phyloP scores from a whole-genome alignment of 2,888 invertebrate genomes.

The Himalopsyche anomala region DNA sequence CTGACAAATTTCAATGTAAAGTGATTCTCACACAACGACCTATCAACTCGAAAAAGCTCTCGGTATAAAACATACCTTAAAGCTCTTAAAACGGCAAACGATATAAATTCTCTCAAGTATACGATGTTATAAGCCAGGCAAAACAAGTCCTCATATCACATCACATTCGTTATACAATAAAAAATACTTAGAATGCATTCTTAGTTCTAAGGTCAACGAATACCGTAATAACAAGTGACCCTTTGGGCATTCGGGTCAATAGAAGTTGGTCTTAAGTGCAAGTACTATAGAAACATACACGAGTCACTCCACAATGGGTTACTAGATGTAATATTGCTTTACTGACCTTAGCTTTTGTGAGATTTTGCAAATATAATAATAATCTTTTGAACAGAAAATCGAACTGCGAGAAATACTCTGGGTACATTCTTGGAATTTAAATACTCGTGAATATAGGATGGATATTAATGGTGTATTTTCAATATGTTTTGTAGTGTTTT shows the following conservation, averaged over 20 bases:
- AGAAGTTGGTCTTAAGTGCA: background rate
- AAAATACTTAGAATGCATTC: conserved; percentile 20
- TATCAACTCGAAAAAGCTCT: too few species aligned
- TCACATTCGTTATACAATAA: conserved; percentile 18
- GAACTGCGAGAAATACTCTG: background rate
- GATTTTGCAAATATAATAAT: conserved; percentile 12
- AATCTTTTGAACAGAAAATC: background rate
- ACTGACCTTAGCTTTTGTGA: conserved; percentile 8
- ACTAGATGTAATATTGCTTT: background rate
- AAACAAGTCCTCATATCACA: conserved; percentile 3
- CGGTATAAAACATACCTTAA: too few species aligned
- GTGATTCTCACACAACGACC: too few species aligned
- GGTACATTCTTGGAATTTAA: background rate
- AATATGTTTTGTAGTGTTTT: too few species aligned
- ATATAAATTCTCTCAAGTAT: too few species aligned
- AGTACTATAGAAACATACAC: conserved; percentile 7
- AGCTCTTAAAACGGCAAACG: too few species aligned
- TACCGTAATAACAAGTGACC: conserved; percentile 20
- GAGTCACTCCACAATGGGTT: background rate
- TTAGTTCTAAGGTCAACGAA: conserved; percentile 25
- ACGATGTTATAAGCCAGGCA: background rate
- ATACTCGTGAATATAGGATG: background rate
- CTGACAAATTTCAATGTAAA: too few species aligned
- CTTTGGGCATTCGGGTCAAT: conserved; percentile 7
- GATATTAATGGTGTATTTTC: background rate